Evolutionary conservation across 2,113 vertebrate species (phyloP), one percentile per base, ranked within the genome.

Genomic region (Anarrhichthys ocellatus): DNA sequence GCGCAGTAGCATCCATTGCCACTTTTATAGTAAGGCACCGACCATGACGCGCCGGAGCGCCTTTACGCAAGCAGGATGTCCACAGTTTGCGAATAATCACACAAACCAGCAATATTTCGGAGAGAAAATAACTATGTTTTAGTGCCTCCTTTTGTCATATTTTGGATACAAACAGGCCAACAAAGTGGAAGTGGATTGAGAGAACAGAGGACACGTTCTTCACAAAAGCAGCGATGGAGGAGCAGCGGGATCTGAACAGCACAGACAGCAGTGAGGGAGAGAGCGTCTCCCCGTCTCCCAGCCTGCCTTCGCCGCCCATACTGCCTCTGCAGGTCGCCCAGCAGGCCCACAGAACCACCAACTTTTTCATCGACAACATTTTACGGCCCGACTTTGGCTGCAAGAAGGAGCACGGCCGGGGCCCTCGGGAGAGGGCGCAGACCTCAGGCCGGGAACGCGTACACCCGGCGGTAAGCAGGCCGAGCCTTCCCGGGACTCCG

Each of bases 311-410:
- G 50, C 88, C 95, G 70, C 85, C 94, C 76, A 90, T 95, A 44
- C 90, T 92, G 86, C 91, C 94, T 9, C 92, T 94, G 50, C 96
- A 90, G 83, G 95, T 91, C 22, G 95, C 85, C 44, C 95, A 94
- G 81, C 96, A 92, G 90, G 88, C 93, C 84, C 96, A 96, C 91
- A 94, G 96, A 86, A 93, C 96, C 90, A 97, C 97, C 66, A 97
- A 97, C 96, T 98, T 98, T 81, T 98, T 98, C 94, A 98, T 98
- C 73, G 96, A 97, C 87, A 96, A 97, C 89, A 98, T 98, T 79
- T 88, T 97, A 64, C 92, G 97, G 86, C 97, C 97, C 9, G 97
- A 98, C 92, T 98, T 98, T 75, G 97, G 97, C 73, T 94, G 96
- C 69, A 95, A 92, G 83, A 97, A 97, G 80, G 96, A 96, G 50